Evolutionary conservation across 2,888 invertebrate species (phyloP).

Genomic region (Rhimphoctona megacephalus): DNA sequence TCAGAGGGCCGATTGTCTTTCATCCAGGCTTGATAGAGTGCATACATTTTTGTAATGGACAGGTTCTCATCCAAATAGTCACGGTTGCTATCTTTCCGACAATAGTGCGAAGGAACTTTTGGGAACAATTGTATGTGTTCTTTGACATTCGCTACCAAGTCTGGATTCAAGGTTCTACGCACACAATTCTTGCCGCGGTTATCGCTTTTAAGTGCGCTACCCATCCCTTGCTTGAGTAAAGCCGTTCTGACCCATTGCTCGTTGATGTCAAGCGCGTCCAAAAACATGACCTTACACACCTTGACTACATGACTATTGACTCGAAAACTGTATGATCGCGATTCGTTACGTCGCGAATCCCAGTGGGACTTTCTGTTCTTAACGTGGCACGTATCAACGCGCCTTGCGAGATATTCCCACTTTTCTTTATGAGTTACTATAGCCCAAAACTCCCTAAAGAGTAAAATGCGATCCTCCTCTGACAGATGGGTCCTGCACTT

Average conservation of each 20-base stretch:
- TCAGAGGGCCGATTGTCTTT: not conserved
- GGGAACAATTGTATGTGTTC: constrained; percentile 36
- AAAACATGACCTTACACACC: constrained; percentile 6
- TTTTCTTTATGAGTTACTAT: constrained; percentile 6
- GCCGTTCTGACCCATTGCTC: constrained; percentile 18
- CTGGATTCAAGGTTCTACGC: constrained; percentile 41
- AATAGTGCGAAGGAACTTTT: constrained; percentile 26
- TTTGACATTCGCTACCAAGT: constrained; percentile 23
- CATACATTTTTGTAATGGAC: not conserved
- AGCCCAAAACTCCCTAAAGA: constrained; percentile 9
- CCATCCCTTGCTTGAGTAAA: constrained; percentile 11
- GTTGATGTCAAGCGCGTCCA: constrained; percentile 6
- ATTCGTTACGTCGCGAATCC: constrained; percentile 21
- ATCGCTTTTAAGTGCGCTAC: not conserved
- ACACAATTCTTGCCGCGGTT: constrained; percentile 8
- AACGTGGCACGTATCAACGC: constrained; percentile 15
- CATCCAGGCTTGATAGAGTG: constrained; percentile 2
- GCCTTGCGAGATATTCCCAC: constrained; percentile 10
- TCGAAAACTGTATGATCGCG: constrained; percentile 1
- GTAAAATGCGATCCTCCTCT: not conserved
- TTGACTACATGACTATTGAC: not conserved
- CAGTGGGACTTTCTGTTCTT: constrained; percentile 1
- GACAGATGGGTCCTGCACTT: constrained; percentile 15
- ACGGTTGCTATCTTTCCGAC: constrained; percentile 19
- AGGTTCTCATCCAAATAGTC: constrained; percentile 19